Base-by-base conservation (phyloP, 2,888 invertebrate genomes). In the Drosophila subquinaria region DNA sequence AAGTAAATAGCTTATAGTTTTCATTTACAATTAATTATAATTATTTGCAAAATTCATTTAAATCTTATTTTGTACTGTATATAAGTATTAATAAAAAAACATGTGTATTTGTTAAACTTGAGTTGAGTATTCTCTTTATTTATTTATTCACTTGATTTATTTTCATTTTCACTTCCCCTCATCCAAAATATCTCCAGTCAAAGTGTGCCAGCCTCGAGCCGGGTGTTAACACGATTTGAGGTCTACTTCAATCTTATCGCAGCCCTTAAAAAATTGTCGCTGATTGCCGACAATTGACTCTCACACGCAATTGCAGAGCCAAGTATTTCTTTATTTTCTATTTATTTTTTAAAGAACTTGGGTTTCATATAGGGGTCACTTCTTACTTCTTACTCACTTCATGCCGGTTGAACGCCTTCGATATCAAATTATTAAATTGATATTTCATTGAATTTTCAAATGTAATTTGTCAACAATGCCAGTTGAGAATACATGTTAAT, bases 391-490 rank as follows among this genome's bases (percentile, higher is more conserved):
- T 47, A 11, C 20, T 5, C 11, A 62, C 43, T 35, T 64, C 27
- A 89, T 90, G 90, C 90, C 89, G 90, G 89, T 72, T 63, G 60
- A 75, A 79, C 79, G 89, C 86, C 86, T 89, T 87, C 47, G 67
- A 17, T 20, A 48, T 48, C 17, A 65, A 76, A 75, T 85, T 85
- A 78, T 79, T 56, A 72, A 81, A 82, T 88, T 88, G 88, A 64
- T 73, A 67, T 85, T 81, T 85, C 65, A 83, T 83, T 77, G 40
- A 59, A 53, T 66, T 76, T 79, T 81, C 47, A 47, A 69, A 67
- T 69, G 65, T 73, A 84, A 89, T 89, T 86, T 86, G 86, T 86
- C 89, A 86, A 82, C 79, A 88, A 87, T 76, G 38, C 13, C 11
- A 50, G 11, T 62, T 55, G 53, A 52, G 17, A 45, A 33, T 35